phyloP scores from a whole-genome alignment of 1,140 invertebrate species.

The Drosophila paulistorum region DNA sequence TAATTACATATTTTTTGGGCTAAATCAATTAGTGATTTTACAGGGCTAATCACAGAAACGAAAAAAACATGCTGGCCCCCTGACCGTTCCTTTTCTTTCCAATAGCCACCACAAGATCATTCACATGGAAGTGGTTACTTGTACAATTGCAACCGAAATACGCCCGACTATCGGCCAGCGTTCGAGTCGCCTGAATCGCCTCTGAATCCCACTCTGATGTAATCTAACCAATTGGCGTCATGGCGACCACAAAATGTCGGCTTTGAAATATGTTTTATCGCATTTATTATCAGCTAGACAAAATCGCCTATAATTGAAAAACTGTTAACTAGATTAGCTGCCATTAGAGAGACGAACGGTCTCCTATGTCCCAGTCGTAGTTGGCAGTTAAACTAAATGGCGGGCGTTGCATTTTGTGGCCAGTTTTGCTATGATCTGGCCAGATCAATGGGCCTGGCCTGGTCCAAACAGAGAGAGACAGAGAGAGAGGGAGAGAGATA shows the following conservation, averaged over 20 bases:
- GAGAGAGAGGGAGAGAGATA: slow-evolving; percentile 8
- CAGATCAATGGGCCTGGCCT: too few species aligned
- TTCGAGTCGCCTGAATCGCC: neutral
- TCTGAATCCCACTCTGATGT: slow-evolving; percentile 56
- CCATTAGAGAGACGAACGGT: slow-evolving; percentile 70
- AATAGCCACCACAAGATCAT: neutral
- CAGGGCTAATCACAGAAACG: slow-evolving; percentile 21
- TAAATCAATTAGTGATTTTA: slow-evolving; percentile 70
- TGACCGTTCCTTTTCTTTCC: neutral
- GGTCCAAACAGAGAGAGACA: too few species aligned
- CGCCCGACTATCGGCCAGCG: slow-evolving; percentile 42
- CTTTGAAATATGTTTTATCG: slow-evolving; percentile 78
- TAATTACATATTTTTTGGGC: slow-evolving; percentile 47
- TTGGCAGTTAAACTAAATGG: slow-evolving; percentile 28
- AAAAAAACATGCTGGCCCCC: neutral
- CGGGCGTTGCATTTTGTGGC: slow-evolving; percentile 44
- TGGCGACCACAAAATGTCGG: slow-evolving; percentile 35
- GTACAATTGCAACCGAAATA: slow-evolving; percentile 80
- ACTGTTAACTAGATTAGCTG: slow-evolving; percentile 80
- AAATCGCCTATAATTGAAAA: slow-evolving; percentile 81
- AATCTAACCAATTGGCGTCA: slow-evolving; percentile 65
- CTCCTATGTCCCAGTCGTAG: slow-evolving; percentile 24
- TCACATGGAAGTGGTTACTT: slow-evolving; percentile 37
- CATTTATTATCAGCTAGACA: slow-evolving; percentile 77
- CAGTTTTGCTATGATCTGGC: slow-evolving; percentile 35